phyloP scores from a whole-genome alignment of 2,113 vertebrate genomes.

The Eurypyga helias region DNA sequence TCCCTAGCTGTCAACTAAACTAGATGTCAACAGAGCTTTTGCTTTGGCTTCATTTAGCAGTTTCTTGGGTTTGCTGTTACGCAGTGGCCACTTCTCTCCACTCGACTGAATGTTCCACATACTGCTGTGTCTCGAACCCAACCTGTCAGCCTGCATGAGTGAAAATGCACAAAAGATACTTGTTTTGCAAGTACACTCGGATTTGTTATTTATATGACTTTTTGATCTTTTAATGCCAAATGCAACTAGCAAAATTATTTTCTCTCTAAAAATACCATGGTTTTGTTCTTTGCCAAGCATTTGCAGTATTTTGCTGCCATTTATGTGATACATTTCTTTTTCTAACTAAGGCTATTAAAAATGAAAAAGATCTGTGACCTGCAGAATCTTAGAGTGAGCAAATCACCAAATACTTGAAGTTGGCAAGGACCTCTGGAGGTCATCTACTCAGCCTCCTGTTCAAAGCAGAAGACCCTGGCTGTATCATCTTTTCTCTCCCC shows the following conservation, averaged over 20 bases:
- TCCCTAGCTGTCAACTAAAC: not conserved
- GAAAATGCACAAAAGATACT: not conserved
- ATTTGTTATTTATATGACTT: not conserved
- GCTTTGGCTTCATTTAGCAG: not conserved
- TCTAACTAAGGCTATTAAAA: not conserved
- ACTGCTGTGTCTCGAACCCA: not conserved
- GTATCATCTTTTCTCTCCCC: too few relatives aligned
- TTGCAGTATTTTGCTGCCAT: not conserved
- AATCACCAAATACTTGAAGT: not conserved
- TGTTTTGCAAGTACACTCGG: not conserved
- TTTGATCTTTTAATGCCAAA: not conserved
- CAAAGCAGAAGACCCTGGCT: too few relatives aligned
- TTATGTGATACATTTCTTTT: not conserved
- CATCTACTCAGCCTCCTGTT: not conserved
- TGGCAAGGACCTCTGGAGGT: not conserved
- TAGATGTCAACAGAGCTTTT: not conserved
- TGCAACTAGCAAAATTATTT: not conserved
- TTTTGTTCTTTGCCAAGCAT: not conserved
- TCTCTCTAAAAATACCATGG: not conserved
- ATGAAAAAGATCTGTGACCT: not conserved
- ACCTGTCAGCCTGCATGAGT: rapidly evolving
- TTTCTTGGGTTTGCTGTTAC: not conserved
- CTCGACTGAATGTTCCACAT: not conserved
- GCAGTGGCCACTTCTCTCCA: not conserved
- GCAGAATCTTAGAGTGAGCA: not conserved